Evolutionary conservation across 2,113 vertebrate genomes (phyloP).

Genomic region (Anarrhichthys ocellatus): DNA sequence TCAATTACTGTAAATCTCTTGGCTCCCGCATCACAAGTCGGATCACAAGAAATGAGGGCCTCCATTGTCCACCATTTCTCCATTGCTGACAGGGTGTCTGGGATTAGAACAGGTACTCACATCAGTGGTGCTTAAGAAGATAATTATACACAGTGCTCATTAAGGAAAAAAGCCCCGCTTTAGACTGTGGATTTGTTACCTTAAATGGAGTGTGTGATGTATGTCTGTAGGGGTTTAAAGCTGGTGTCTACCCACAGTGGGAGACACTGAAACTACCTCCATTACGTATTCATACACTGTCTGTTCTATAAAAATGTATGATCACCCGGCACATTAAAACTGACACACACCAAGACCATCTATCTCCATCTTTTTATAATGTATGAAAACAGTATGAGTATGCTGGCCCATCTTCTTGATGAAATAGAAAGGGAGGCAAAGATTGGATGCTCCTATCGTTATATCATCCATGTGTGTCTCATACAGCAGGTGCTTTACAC

Average conservation of each 20-base stretch:
- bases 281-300: background rate
- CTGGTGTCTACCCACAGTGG: background rate
- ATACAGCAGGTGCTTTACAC: conserved; percentile 21
- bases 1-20: no score
- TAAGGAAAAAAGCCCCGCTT: background rate
- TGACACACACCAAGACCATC: background rate
- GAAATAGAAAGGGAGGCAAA: background rate
- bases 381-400: conserved; percentile 4
- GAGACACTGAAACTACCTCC: background rate
- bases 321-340: background rate
- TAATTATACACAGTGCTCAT: background rate
- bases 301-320: conserved; percentile 1
- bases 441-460: background rate
- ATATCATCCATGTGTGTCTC: conserved; percentile 2
- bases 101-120: background rate
- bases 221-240: background rate
- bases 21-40: no score
- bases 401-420: background rate
- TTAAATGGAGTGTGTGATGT: conserved; percentile 1
- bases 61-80: background rate
- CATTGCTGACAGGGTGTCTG: background rate
- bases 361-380: background rate
- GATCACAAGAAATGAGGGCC: no score
- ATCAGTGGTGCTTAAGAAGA: conserved; percentile 12
- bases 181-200: background rate